Conservation (phyloP, 64 coral and sea anemone species). For the Montipora foliosa region DNA sequence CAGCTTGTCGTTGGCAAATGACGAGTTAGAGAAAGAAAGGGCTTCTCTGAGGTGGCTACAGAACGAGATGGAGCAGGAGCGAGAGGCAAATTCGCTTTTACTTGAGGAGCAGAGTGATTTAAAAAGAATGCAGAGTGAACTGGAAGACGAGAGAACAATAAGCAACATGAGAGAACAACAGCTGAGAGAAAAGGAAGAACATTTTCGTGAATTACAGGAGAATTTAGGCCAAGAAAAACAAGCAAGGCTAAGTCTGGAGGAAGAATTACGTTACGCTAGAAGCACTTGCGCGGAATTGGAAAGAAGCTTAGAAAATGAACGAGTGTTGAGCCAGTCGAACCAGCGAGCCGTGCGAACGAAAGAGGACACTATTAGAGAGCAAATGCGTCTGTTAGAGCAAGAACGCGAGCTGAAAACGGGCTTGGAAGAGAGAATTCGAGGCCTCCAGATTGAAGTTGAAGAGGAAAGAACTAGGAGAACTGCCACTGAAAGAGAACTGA, state of each 20-base stretch:
- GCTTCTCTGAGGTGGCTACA: conserved; percentile 56
- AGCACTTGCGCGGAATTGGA: conserved; percentile 63
- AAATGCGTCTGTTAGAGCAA: conserved; percentile 60
- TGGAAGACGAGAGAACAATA: conserved; percentile 73
- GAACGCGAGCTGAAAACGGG: conserved; percentile 56
- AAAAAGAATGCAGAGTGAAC: conserved; percentile 39
- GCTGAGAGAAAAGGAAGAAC: conserved; percentile 76
- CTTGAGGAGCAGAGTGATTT: conserved; percentile 77
- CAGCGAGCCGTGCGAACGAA: conserved; percentile 44
- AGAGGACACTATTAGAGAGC: conserved; percentile 70
- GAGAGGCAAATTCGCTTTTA: conserved; percentile 43
- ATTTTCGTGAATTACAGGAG: conserved; percentile 53
- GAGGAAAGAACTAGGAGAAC: conserved; percentile 45
- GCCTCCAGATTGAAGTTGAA: conserved; percentile 49
- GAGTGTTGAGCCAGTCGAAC: conserved; percentile 73
- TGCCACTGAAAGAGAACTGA: conserved; percentile 51
- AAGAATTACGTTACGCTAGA: conserved; percentile 56
- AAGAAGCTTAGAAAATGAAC: conserved; percentile 84
- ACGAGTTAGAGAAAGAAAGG: conserved; percentile 64
- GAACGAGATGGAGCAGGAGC: conserved; percentile 70
- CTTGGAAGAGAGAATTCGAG: conserved; percentile 69
- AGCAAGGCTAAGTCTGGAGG: conserved; percentile 59
- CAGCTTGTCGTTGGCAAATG: conserved; percentile 49
- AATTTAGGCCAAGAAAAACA: conserved; percentile 45
- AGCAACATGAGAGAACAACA: conserved; percentile 71